phyloP scores from a whole-genome alignment of 2,113 vertebrate species.

The Diadophis punctatus region DNA sequence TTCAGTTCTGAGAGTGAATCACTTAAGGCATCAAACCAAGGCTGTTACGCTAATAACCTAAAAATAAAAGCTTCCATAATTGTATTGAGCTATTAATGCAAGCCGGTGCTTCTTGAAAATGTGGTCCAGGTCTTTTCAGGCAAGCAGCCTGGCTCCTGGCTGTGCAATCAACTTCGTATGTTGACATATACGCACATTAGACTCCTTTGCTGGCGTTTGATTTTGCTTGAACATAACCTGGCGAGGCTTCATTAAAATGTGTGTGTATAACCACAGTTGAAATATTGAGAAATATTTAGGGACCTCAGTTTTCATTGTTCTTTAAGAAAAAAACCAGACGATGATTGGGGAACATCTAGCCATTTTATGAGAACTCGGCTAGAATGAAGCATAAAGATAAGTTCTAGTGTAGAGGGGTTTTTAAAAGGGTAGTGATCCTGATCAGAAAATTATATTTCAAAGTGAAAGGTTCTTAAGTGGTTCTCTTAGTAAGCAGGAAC shows the following conservation, averaged over 20 bases:
- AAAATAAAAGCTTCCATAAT: not conserved
- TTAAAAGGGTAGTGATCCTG: not conserved
- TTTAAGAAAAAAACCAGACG: not conserved
- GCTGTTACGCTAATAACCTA: not conserved
- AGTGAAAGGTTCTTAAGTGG: not conserved
- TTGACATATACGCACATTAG: not conserved
- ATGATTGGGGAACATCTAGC: not conserved
- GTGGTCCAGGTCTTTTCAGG: not conserved
- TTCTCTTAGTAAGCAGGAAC: not conserved
- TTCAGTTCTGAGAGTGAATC: not conserved
- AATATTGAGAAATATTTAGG: not conserved
- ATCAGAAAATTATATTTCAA: not conserved
- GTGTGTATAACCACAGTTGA: not conserved
- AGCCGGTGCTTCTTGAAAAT: not conserved
- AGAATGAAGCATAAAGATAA: not conserved
- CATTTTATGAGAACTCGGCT: not conserved
- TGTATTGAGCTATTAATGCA: not conserved
- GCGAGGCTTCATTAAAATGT: constrained; percentile 3
- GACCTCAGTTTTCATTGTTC: not conserved
- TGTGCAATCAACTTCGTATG: constrained; percentile 17
- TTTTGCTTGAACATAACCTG: not conserved
- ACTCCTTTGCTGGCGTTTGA: not conserved
- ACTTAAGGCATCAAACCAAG: not conserved
- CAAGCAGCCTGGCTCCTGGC: not conserved
- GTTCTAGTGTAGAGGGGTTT: not conserved